Base-by-base conservation (phyloP, 2,888 invertebrate species). In the Sarcophaga carnaria region DNA sequence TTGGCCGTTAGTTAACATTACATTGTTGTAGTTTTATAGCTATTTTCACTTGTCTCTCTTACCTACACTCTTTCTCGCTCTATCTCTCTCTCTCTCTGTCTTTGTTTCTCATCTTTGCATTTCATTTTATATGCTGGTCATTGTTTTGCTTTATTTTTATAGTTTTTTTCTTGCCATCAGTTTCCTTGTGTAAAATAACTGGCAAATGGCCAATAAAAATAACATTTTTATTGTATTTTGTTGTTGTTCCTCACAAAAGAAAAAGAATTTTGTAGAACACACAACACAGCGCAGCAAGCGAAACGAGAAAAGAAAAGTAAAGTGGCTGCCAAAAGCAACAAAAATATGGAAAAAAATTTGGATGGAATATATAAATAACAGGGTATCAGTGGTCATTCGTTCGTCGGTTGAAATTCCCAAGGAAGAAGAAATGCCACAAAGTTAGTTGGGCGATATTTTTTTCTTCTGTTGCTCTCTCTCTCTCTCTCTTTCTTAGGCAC, bases 321-420 rank as follows among this genome's bases (percentile, higher is more conserved):
- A 14, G 54, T 54, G 14, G 14, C 11, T 25, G 64, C 12, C 17
- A 64, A 27, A 27, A 64, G 12, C 25, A 25, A 54, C 25, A 59
- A 71, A 70, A 54, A 54, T 70, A 54, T 71, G 17, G 22, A 72
- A 80, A 80, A 54, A 80, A 80, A 80, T 80, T 80, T 80, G 80
- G 72, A 80, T 80, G 80, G 72, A 80, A 74, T 80, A 80, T 74
- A 80, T 72, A 80, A 80, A 66, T 80, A 80, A 66, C 80, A 80
- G 80, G 80, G 66, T 72, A 80, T 72, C 80, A 80, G 80, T 80
- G 80, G 66, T 80, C 72, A 72, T 59, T 72, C 62, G n/a, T 22
- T 67, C 4, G 72, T 64, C 37, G 59, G 45, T 66, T 80, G 80
- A 72, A 80, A 80, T 80, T 80, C 80, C 80, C 80, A 80, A 80